Evolutionary conservation across 2,113 vertebrate species (phyloP), one percentile per base, ranked within the genome.

Genomic region (Leiothrix lutea): DNA sequence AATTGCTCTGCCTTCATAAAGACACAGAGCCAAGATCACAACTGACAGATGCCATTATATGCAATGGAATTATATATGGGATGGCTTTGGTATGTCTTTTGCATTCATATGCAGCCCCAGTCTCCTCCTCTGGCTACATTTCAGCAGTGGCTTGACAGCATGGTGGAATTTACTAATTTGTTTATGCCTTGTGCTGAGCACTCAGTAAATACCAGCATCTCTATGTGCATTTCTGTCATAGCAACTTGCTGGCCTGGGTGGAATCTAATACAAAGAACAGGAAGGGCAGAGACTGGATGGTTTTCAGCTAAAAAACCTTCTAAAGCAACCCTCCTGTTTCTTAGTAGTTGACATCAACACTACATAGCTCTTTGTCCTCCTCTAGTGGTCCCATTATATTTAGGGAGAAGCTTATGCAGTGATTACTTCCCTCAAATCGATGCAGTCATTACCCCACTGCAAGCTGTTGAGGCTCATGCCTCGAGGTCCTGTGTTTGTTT

Each of bases 181-280:
- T 40, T 97, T 83, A 87, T 92, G 73, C 83, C 88, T 95, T 89
- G 64, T 90, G 80, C 88, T 96, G 83, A 97, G 92, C 9, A 33
- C 94, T 97, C 97, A 86, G 48, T 88, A 97, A 97, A 97, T 82
- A 96, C 81, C 95, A 85, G 84, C 86, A 91, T 58, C 58, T 70
- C 35, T 54, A 26, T 42, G 40, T 79, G 71, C 36, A 60, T 90
- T 67, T 91, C 86, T 93, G 42, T 61, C 64, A 47, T 9, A 91
- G 57, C 36, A 80, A 62, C 94, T 80, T 54, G 66, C 91, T 95
- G 72, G 73, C 42, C 51, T 93, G 81, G n/a, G 65, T 57, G 53
- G 58, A 94, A 92, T 94, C 72, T 94, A 95, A 97, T 94, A 81
- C 36, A 84, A 81, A 88, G 40, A 80, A 77, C 56, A 90, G 72